These are phyloP conservation scores for Sceloporus tristichus DNA, from an alignment of 2,113 vertebrate genomes.

Conservation along the genomic window DNA sequence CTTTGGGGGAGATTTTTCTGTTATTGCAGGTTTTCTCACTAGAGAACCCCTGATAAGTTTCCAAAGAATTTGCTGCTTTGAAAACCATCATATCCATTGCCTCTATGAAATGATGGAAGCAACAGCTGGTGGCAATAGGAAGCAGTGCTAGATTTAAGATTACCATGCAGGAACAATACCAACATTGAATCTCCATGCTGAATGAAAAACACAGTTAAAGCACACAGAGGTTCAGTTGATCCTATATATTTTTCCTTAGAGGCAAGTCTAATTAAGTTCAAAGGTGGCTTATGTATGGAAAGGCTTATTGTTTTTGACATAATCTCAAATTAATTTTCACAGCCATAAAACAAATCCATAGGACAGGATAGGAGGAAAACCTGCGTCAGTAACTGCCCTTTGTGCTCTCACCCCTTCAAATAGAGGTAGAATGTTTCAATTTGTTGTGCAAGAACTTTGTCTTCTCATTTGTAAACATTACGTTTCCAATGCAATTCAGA, in stretches of 20 bases:
- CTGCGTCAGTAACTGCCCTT: background rate
- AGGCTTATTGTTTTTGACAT: background rate
- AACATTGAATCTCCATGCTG: background rate
- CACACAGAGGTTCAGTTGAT: background rate
- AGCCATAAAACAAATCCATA: background rate
- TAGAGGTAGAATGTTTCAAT: conserved; percentile 20
- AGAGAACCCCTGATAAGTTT: background rate
- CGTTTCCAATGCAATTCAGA: background rate
- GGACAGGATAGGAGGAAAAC: background rate
- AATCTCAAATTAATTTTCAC: conserved; percentile 29
- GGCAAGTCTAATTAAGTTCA: background rate
- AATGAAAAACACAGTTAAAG: conserved; percentile 13
- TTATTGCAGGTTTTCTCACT: background rate
- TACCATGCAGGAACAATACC: background rate
- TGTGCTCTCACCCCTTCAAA: background rate
- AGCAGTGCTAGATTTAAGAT: background rate
- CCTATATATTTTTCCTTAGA: background rate
- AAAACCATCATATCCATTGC: background rate
- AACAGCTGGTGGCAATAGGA: background rate
- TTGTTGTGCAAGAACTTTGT: conserved; percentile 14
- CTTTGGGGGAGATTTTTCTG: background rate
- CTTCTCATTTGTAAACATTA: conserved; percentile 6
- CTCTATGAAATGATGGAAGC: background rate
- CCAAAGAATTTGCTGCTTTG: background rate
- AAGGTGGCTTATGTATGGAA: no score